Base-by-base conservation (phyloP, 1,140 invertebrate genomes). In the Andricus grossulariae region DNA sequence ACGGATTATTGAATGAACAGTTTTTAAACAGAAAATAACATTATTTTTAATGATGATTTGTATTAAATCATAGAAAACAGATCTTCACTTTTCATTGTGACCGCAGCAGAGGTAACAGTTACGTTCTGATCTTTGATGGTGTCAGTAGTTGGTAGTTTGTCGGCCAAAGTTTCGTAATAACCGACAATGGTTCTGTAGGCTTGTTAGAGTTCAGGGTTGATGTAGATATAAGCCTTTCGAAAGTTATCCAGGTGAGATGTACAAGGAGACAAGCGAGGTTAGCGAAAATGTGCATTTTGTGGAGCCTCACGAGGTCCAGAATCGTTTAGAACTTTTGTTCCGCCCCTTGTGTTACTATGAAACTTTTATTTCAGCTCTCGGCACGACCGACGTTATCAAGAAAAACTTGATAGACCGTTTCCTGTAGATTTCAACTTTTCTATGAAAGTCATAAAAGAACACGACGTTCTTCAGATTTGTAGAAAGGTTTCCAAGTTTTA, bases 151-250 rank as follows among this genome's bases (percentile, higher is more conserved):
- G 39, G 39, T 11, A 45, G 39, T 45, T 45, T n/a, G 25, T 39
- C 60, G 39, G 57, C 79, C 79, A 83, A 89, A 88, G 84, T 88
- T 89, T 87, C 60, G 82, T 82, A 86, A 88, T 87, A 89, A 87
- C 80, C 81, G 79, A 78, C 78, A 81, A 85, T 85, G 77, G 80
- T 75, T 82, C 77, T 76, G 75, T 54, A 72, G 75, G 77, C 82
- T 83, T 77, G 74, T 80, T 83, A 79, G 80, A 83, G 66, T 80
- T 83, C n/a, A 71, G 71, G 72, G 21, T 72, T 52, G 71, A 21
- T 66, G 60, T n/a, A 66, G 39, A 66, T 79, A 54, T 79, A 79
- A 83, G 82, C 77, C 79, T 80, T 79, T 79, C 51, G 73, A 73
- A 78, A 83, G 75, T 81, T 81, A 74, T 57, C 11, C 52, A 81